Base-by-base conservation (phyloP, 2,113 vertebrate species). In the Misgurnus mizolepis region DNA sequence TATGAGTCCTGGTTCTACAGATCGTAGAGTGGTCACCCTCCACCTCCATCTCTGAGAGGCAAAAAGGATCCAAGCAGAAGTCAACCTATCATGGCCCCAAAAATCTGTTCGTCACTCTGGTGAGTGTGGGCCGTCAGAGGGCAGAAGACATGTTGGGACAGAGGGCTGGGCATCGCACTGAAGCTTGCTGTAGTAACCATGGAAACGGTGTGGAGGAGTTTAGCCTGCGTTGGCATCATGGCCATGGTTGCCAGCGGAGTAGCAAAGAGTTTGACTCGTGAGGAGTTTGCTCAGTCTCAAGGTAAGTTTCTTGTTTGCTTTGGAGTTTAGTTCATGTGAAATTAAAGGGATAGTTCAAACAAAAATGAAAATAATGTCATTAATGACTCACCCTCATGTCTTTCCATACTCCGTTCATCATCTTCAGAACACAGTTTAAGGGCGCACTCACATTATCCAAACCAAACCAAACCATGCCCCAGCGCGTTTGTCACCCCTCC, bases 61-160 rank as follows among this genome's bases (percentile, higher is more conserved):
- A 9, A 76, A 76, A 9, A 65, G 47, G 45, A 66, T 66, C 61
- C 27, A 11, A 9, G 5, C 14, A 11, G 74, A 47, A 39, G n/a
- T 2, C 9, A 76, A 76, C 82, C 85, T 80, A 80, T 79, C 69
- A 91, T 92, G 91, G 89, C 82, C 88, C 82, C 49, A 80, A 86
- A 81, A 83, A 87, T 83, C 64, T 76, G 87, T 84, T 83, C 86
- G 88, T 91, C 90, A 89, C 91, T 84, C 86, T 92, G 90, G 90
- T 92, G 91, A 89, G 92, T 86, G 55, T 87, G 88, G 78, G 89
- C 86, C 81, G 90, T 92, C 86, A 80, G 74, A 90, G 93, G 94
- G 94, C 92, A 93, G 97, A 95, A 98, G 97, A 96, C 93, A 98
- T 98, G 97, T 95, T 95, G 96, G 95, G 93, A 95, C 95, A 87